Evolutionary conservation across 2,888 invertebrate genomes (phyloP).

Genomic region (Invenusta paracnida): DNA sequence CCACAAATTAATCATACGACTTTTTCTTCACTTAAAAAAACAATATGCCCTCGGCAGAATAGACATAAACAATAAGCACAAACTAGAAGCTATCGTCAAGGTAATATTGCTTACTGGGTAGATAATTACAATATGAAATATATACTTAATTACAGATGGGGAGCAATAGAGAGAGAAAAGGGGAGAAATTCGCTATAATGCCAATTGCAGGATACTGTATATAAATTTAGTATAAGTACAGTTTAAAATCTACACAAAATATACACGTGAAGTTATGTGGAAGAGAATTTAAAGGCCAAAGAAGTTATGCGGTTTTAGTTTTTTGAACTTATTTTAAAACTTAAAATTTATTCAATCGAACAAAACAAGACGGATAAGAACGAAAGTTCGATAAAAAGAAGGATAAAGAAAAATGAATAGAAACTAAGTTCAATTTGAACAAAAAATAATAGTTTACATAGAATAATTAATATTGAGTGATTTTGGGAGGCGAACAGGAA

Average conservation of each 20-base stretch:
- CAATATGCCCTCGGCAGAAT: not conserved
- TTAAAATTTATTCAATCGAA: not conserved
- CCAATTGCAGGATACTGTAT: not conserved
- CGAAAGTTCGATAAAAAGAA: not conserved
- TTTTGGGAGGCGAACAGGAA: not conserved
- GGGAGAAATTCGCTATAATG: not conserved
- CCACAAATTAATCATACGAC: too few species aligned
- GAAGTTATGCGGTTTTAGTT: too few species aligned
- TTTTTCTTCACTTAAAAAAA: not conserved
- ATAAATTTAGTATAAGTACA: not conserved
- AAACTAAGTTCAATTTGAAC: not conserved
- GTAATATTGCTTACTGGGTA: not conserved
- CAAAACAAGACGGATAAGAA: not conserved
- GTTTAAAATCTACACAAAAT: not conserved
- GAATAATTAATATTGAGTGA: not conserved
- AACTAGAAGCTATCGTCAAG: not conserved
- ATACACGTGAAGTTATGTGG: not conserved
- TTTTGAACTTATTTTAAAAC: not conserved
- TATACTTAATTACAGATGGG: not conserved
- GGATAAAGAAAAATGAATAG: not conserved
- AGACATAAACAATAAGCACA: not conserved
- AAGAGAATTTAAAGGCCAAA: not conserved
- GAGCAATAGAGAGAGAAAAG: not conserved
- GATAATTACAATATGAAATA: not conserved
- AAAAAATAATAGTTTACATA: not conserved